phyloP scores from a whole-genome alignment of 2,113 vertebrate genomes.

The Sinocyclocheilus grahami region DNA sequence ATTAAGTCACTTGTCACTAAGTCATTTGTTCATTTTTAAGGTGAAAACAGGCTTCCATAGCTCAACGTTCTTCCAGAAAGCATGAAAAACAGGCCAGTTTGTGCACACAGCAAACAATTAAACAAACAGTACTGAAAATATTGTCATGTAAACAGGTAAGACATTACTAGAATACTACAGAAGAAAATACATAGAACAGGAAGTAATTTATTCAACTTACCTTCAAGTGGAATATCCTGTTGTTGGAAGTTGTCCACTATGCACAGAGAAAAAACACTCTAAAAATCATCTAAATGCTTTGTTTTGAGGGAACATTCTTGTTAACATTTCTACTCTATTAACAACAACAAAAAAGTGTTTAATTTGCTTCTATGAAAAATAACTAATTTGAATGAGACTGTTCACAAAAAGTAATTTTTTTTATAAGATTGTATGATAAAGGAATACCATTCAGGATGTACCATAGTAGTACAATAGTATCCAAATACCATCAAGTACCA shows the following conservation, averaged over 20 bases:
- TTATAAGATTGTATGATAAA: not conserved
- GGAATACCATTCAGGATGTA: not conserved
- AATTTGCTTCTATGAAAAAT: not conserved
- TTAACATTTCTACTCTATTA: not conserved
- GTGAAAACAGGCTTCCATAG: not conserved
- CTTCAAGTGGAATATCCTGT: conserved; percentile 85
- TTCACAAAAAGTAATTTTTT: not conserved
- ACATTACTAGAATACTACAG: not conserved
- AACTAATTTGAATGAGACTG: too few relatives aligned
- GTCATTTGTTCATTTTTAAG: not conserved
- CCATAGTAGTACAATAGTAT: not conserved
- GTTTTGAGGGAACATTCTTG: not conserved
- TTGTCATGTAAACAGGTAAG: not conserved
- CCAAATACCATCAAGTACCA: not conserved
- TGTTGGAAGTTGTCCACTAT: not conserved
- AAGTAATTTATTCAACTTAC: conserved; percentile 69
- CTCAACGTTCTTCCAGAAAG: not conserved
- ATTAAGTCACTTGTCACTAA: not conserved
- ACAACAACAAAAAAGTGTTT: not conserved
- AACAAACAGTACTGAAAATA: not conserved
- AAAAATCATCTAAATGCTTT: not conserved
- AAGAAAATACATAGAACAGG: not conserved
- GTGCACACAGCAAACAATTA: not conserved
- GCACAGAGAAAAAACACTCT: not conserved
- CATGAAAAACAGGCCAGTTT: not conserved